These are phyloP conservation scores for Pipistrellus pipistrellus DNA, from an alignment of 2,797 vertebrate species.

Conservation along the genomic window DNA sequence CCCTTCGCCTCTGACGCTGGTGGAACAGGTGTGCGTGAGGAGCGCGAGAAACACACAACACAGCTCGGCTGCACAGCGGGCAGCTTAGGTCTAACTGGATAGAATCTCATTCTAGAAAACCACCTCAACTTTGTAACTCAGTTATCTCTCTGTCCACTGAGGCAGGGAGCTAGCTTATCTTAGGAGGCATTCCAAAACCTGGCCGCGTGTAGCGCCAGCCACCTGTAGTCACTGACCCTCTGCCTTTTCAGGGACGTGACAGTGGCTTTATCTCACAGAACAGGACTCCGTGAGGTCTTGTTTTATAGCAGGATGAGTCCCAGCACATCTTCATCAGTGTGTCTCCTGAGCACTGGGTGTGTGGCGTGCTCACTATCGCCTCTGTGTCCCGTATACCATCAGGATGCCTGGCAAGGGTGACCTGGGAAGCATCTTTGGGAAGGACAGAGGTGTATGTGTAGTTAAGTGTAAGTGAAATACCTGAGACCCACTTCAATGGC, in stretches of 20 bases:
- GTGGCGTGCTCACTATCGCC: not conserved
- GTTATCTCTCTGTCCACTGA: not conserved
- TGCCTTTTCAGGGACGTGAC: not conserved
- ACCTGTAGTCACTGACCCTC: not conserved
- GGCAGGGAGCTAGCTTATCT: not conserved
- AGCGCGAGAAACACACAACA: not conserved
- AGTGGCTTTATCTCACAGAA: not conserved
- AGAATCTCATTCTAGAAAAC: constrained; percentile 33
- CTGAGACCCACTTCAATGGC: not conserved
- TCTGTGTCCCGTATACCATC: not conserved
- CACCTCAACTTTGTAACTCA: not conserved
- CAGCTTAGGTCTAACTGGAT: not conserved
- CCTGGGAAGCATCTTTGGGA: not conserved
- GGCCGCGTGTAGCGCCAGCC: rapidly evolving
- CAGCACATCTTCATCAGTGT: not conserved
- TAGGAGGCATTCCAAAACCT: not conserved
- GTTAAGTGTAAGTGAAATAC: not conserved
- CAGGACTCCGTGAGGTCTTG: not conserved
- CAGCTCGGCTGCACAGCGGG: not conserved
- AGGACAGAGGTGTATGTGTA: not conserved
- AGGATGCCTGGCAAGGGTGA: not conserved
- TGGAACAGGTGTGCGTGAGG: not conserved
- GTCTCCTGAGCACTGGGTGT: not conserved
- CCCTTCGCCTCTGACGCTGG: not conserved
- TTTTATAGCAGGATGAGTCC: not conserved